Evolutionary conservation across 2,888 invertebrate species (phyloP).

Genomic region (Sturmia bella): DNA sequence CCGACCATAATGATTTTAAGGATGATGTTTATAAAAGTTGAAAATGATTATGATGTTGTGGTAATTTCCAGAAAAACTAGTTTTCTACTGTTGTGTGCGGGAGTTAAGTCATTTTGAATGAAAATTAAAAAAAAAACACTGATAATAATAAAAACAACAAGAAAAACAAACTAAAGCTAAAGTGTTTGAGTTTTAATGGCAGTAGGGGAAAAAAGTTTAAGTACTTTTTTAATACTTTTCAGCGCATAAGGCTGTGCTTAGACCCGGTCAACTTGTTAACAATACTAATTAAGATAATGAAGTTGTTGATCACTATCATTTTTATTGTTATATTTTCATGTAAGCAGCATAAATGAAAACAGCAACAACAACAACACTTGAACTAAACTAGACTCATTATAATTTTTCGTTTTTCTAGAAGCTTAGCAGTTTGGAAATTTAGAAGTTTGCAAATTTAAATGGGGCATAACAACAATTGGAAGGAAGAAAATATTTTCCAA

Average conservation of each 20-base stretch:
- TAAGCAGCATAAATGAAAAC: neutral
- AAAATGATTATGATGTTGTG: constrained; percentile 35
- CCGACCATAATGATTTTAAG: constrained; percentile 21
- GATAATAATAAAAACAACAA: neutral
- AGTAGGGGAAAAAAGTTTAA: constrained; percentile 6
- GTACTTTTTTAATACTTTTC: constrained; percentile 1
- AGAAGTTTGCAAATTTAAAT: constrained; percentile 10
- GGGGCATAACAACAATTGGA: neutral
- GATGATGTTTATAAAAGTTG: constrained; percentile 32
- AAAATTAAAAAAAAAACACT: constrained; percentile 21
- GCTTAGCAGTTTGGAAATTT: constrained; percentile 5
- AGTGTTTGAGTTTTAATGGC: constrained; percentile 23
- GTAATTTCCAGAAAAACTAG: constrained; percentile 8
- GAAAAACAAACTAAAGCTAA: constrained; percentile 29
- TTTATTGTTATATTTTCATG: constrained; percentile 46
- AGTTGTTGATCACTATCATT: constrained; percentile 50
- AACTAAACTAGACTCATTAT: constrained; percentile 25
- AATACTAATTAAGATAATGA: constrained; percentile 59
- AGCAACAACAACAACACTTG: constrained; percentile 16
- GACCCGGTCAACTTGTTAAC: constrained; percentile 38
- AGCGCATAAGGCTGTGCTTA: constrained; percentile 27
- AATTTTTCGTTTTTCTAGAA: neutral
- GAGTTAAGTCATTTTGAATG: constrained; percentile 45
- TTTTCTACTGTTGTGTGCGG: constrained; percentile 39
- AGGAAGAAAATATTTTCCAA: constrained; percentile 1